Base-by-base conservation (phyloP, 2,797 vertebrate species). In the Sciurus carolinensis region DNA sequence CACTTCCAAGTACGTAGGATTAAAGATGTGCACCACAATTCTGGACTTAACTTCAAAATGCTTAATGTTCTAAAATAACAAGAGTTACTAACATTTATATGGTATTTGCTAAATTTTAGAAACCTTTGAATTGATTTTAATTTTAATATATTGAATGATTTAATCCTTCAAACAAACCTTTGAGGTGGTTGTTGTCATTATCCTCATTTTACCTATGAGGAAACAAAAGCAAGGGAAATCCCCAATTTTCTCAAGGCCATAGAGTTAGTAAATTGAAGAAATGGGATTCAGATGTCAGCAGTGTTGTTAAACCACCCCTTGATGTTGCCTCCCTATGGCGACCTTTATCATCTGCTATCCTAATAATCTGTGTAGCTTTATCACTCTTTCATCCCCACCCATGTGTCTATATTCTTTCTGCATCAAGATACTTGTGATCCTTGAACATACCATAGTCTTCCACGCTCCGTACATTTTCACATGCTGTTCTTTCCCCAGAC, bases 121-220 rank as follows among this genome's bases (percentile, higher is more conserved):
- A 52, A 44, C 26, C 71, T 84, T 80, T 71, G 62, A 84, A 90
- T 84, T 72, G 14, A 87, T 81, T 92, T 97, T 92, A 96, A 57
- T 26, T 92, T 97, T 92, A 96, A 50, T 20, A 47, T 87, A 50
- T 64, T 84, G 30, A 90, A 94, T 90, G 20, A 90, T 84, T 96
- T 90, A 47, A 81, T 71, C 44, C 64, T 94, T 36, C 89, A 83
- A 95, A 87, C 42, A 88, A 94, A 92, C 6, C 15, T 75, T 94
- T 66, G 50, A 79, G 18, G 54, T 73, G 28, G 26, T 59, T 33
- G 13, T 67, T 87, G 36, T 77, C 75, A 84, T 90, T 72, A 81
- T 73, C 24, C 22, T 81, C 24, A 87, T 92, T 95, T 90, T 87
- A 50, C 39, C 80, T 50, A 22, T 87, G 66, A 92, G 47, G 62